These are phyloP conservation scores for Caprella mutica DNA, from an alignment of 2,888 invertebrate genomes.

Conservation along the genomic window DNA sequence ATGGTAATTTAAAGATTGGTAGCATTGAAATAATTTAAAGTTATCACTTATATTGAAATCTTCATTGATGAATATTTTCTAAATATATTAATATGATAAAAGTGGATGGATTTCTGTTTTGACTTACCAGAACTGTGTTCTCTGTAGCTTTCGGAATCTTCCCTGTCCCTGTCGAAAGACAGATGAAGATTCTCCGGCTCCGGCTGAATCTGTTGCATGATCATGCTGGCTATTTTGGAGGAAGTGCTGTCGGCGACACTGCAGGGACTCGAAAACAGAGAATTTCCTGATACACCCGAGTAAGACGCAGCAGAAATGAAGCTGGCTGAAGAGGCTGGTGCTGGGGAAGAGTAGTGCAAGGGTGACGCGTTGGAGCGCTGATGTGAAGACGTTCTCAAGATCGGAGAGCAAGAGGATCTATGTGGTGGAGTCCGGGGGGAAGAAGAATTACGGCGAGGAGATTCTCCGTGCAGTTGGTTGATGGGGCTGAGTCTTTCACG, in stretches of 20 bases:
- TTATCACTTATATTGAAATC: no score
- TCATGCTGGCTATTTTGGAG: constrained; percentile 1
- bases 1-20: no score
- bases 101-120: no score
- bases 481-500: no score
- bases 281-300: not conserved
- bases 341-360: not conserved
- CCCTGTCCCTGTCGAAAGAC: constrained; percentile 11
- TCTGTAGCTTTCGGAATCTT: constrained; percentile 2
- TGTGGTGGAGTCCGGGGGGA: no score
- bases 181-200: constrained; percentile 6
- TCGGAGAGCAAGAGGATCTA: no score
- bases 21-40: no score
- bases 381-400: no score
- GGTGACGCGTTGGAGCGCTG: not conserved
- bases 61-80: no score
- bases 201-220: constrained; percentile 8
- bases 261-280: not conserved
- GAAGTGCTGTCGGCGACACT: not conserved
- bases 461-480: no score
- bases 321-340: not conserved
- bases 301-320: not conserved
- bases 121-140: constrained; percentile 7
- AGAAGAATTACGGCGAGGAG: no score
- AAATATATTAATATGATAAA: no score